Conservation (phyloP, 1,140 invertebrate genomes). For the Cydia fagiglandana region DNA sequence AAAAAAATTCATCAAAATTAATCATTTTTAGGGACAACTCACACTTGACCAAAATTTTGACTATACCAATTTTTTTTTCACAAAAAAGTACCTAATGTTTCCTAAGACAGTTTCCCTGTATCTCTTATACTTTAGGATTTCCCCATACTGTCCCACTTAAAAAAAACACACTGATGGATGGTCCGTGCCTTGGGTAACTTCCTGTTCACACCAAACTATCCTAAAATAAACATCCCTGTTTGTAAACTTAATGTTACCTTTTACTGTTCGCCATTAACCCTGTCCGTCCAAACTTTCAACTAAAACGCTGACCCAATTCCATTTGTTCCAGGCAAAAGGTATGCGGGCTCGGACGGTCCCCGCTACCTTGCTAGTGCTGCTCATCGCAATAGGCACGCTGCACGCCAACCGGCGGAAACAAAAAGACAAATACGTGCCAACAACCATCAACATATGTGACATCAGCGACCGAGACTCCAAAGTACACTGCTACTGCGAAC, state of each 20-base stretch:
- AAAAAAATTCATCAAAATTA: no score
- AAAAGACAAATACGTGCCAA: constrained; percentile 62
- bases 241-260: constrained; percentile 4
- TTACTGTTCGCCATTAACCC: not conserved
- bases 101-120: no score
- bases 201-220: not conserved
- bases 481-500: constrained; percentile 77
- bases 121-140: no score
- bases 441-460: constrained; percentile 71
- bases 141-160: no score
- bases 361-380: constrained; percentile 74
- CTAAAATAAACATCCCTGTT: not conserved
- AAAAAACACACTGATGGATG: no score
- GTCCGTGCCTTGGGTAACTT: not conserved
- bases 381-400: constrained; percentile 71
- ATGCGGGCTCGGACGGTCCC: constrained; percentile 72
- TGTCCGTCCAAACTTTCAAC: not conserved
- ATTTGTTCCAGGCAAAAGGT: constrained; percentile 70
- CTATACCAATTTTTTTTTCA: no score
- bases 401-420: constrained; percentile 68
- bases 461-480: constrained; percentile 73
- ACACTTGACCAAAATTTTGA: no score
- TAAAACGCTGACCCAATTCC: constrained; percentile 36
- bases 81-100: no score
- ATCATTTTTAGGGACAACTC: no score